Evolutionary conservation across 2,797 vertebrate genomes (phyloP), one percentile per base, ranked within the genome.

Genomic region (Limnodromus scolopaceus): DNA sequence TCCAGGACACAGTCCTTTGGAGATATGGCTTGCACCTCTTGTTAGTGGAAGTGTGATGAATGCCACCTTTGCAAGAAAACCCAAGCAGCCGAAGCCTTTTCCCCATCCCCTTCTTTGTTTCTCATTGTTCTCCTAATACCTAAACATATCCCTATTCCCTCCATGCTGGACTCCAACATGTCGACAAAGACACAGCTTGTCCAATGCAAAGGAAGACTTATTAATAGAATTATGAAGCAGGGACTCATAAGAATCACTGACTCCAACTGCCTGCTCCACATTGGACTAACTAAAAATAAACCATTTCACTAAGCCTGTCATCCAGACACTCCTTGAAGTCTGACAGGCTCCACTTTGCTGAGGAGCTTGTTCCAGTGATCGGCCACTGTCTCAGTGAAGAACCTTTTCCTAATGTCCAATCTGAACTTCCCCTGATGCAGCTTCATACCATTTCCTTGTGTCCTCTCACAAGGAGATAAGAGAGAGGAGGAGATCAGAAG

Each of bases 11-110:
- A 79, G 36, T 45, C 23, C 19, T 74, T 45, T 63, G 12, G 43
- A 89, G 43, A 63, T 30, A 55, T 0, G 0, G 10, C 11, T 63
- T 68, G n/a, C 5, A 32, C 7, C 3, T 30, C 60, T 39, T 54
- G 5, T 72, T 36, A 63, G 13, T 32, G 36, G 41, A 70, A 65
- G 4, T 25, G 28, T 18, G 19, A 82, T 38, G 32, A 78, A 87
- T n/a, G 54, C 18, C 23, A 61, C 12, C 11, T 79, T 58, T 72
- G 15, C 58, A 79, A 89, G 64, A 72, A 79, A 82, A 54, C 5
- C 5, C 61, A 71, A 53, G 3, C 2, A 54, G 14, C 24, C 23
- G 9, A 13, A 17, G 19, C 3, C 27, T 87, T 93, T 58, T 11
- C 3, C 16, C 15, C 1, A 2, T 38, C 4, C 4, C 7, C 7